Evolutionary conservation across 2,113 vertebrate species (phyloP).

Genomic region (Gobiocypris rarus): DNA sequence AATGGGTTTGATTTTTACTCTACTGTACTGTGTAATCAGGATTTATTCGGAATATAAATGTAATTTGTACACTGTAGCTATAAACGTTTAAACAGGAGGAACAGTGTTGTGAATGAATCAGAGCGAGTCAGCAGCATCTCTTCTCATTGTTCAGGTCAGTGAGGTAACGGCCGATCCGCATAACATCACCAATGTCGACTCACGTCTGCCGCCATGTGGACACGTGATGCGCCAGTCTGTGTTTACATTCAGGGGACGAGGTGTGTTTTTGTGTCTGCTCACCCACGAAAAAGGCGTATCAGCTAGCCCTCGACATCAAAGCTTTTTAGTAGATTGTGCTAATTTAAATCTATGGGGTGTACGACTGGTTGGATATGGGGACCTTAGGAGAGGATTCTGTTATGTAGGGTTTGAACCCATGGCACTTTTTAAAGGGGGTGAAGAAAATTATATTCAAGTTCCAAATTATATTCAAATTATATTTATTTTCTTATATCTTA

Average conservation of each 20-base stretch:
- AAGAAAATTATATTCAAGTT: not conserved
- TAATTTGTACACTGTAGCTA: not conserved
- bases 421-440: not conserved
- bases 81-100: not conserved
- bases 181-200: not conserved
- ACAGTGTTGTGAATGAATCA: slow-evolving; percentile 19
- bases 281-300: not conserved
- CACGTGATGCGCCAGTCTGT: not conserved
- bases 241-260: not conserved
- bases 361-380: not conserved
- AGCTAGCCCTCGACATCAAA: too few species aligned
- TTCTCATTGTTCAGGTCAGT: slow-evolving; percentile 38
- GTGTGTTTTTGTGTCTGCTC: not conserved
- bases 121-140: slow-evolving; percentile 33
- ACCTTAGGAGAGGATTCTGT: not conserved
- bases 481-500: not conserved
- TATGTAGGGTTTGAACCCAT: not conserved
- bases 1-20: not conserved
- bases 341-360: not conserved
- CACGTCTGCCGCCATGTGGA: slow-evolving; percentile 35
- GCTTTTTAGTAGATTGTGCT: not conserved
- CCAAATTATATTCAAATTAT: not conserved
- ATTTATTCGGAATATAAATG: not conserved
- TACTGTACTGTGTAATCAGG: not conserved
- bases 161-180: slow-evolving; percentile 24